Evolutionary conservation across 2,888 invertebrate species (phyloP), one percentile per base, ranked within the genome.

Genomic region (Heliconius cydno): DNA sequence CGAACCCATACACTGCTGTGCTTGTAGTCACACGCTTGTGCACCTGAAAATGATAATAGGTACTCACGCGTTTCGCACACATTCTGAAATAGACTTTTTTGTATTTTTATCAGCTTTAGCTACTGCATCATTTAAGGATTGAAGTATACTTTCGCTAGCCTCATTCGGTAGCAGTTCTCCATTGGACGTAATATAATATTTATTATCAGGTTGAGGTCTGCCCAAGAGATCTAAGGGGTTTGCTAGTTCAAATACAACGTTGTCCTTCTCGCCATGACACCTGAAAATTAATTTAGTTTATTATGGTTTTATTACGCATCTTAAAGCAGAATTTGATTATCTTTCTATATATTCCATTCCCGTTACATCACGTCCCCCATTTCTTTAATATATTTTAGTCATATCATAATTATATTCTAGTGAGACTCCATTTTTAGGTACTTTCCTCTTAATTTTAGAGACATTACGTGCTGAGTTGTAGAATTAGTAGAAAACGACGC

Each of bases 191-290:
- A 94, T 77, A 77, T 87, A 92, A 84, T 86, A 91, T 67, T 85
- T 90, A 73, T 89, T 86, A 28, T 89, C 88, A 1, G 90, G 87
- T 3, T 88, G 86, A 3, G 93, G 91, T 85, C 87, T 87, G 0
- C 90, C 93, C 0, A 95, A 85, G 2, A 94, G 87, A 41, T 86
- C 91, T 4, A 95, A 85, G 22, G 95, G 91, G 82, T 95, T 91
- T 0, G 96, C 96, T 73, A 96, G 86, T 67, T 96, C 92, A 85
- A 94, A 96, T 0, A 97, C 96, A 38, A 95, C 85, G 89, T 97
- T 96, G 72, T 93, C 95, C 87, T 96, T 91, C 87, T 97, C 96
- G 0, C 97, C 97, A 84, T 97, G 97, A 79, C 97, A 95, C 95
- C 95, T 95, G 84, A 46, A 80, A 89, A 34, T 34, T 57, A 22